Percentiles rank a stretch among this genome's conserved stretches.
Conservation (phyloP, 2,113 vertebrate species). For the Macrotus californicus region DNA sequence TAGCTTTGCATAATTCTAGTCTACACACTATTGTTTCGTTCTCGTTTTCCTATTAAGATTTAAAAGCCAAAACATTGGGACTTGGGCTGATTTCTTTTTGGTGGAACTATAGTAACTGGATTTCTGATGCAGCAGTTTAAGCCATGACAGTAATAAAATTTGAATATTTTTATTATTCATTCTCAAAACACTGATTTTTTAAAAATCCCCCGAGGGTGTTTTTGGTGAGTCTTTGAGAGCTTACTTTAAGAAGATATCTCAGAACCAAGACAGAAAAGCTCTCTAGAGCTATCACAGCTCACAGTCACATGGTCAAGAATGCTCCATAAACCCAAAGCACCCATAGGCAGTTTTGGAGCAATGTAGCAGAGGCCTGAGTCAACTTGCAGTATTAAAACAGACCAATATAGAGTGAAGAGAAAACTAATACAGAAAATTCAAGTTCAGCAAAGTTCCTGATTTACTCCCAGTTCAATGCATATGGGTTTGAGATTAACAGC, state of each 20-base stretch:
- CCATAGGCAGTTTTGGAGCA: not conserved
- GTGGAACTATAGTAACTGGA: not conserved
- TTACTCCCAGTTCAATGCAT: not conserved
- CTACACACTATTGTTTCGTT: not conserved
- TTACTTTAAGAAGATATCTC: slow-evolving; percentile 9
- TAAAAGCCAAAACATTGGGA: not conserved
- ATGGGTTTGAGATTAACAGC: not conserved
- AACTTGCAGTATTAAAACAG: slow-evolving; percentile 16
- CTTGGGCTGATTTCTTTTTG: not conserved
- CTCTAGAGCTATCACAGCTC: not conserved
- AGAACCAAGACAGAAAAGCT: not conserved
- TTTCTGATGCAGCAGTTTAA: not conserved
- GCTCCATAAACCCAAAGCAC: not conserved
- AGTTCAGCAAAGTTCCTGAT: not conserved
- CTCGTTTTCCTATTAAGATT: not conserved
- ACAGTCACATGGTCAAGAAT: not conserved
- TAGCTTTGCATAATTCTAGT: not conserved
- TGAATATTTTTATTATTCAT: slow-evolving; percentile 7
- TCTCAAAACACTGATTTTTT: not conserved
- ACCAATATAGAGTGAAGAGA: not conserved
- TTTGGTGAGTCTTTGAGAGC: not conserved
- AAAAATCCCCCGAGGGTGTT: not conserved
- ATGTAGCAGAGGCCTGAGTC: not conserved
- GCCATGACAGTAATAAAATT: not conserved
- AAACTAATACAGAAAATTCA: slow-evolving; percentile 12